phyloP scores from a whole-genome alignment of 2,113 vertebrate species.

The Ptilonorhynchus violaceus region DNA sequence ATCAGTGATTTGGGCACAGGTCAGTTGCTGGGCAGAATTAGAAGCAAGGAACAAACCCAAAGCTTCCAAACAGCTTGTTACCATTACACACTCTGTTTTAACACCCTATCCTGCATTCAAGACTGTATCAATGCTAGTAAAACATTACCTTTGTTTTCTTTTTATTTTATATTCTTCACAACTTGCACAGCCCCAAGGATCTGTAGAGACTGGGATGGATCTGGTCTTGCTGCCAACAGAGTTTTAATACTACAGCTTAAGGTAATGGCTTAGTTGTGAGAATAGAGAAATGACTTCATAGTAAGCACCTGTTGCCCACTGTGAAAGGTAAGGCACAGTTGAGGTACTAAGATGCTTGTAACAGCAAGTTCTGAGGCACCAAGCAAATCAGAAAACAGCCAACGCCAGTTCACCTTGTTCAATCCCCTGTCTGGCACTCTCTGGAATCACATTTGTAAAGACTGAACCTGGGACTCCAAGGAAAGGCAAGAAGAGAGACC shows the following conservation, averaged over 20 bases:
- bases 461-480: background rate
- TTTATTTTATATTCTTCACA: background rate
- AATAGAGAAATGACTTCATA: background rate
- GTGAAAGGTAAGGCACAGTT: background rate
- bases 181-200: background rate
- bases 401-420: too few species aligned
- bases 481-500: background rate
- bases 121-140: background rate
- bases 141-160: background rate
- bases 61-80: background rate
- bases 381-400: too few species aligned
- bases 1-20: background rate
- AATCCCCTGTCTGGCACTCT: too few species aligned
- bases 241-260: background rate
- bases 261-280: background rate
- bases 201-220: background rate
- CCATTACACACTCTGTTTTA: background rate
- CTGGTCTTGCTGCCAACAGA: background rate
- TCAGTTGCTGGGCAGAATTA: background rate
- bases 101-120: too few species aligned
- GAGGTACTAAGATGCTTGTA: background rate
- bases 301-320: background rate
- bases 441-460: background rate
- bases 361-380: background rate
- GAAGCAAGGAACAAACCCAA: background rate